These are phyloP conservation scores for Chorisops tibialis DNA, from an alignment of 2,888 invertebrate genomes.

Conservation along the genomic window DNA sequence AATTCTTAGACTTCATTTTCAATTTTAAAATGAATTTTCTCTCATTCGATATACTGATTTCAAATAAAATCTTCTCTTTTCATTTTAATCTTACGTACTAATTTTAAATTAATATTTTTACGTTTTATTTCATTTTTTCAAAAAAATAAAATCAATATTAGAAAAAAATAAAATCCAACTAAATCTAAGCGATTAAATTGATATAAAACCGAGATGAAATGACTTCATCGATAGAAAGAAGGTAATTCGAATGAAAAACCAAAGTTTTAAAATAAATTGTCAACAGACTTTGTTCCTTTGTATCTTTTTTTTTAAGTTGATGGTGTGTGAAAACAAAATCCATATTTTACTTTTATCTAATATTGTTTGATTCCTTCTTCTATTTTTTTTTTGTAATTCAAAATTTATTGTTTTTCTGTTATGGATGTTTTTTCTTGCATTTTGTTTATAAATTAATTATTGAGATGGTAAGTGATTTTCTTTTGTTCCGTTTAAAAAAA, in stretches of 20 bases:
- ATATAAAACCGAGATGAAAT: no score
- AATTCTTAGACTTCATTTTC: no score
- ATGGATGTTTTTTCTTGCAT: not conserved
- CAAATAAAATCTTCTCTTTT: no score
- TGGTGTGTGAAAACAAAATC: not conserved
- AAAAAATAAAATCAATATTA: not conserved
- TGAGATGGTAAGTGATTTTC: not conserved
- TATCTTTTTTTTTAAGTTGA: slow-evolving; percentile 3
- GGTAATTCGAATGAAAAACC: slow-evolving; percentile 1
- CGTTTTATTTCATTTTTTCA: not conserved
- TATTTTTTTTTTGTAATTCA: not conserved
- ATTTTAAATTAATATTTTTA: no score
- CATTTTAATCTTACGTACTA: no score
- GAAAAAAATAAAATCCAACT: not conserved
- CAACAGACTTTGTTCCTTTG: not conserved
- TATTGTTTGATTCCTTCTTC: not conserved
- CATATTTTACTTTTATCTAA: not conserved
- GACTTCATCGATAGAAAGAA: no score
- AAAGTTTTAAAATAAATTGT: not conserved
- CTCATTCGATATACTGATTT: no score
- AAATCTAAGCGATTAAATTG: no score
- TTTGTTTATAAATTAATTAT: slow-evolving; percentile 2
- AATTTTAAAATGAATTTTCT: no score
- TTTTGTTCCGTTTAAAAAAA: slow-evolving; percentile 35
- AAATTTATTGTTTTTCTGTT: not conserved